phyloP scores from a whole-genome alignment of 2,888 invertebrate genomes.

The Cerastis rubricosa region DNA sequence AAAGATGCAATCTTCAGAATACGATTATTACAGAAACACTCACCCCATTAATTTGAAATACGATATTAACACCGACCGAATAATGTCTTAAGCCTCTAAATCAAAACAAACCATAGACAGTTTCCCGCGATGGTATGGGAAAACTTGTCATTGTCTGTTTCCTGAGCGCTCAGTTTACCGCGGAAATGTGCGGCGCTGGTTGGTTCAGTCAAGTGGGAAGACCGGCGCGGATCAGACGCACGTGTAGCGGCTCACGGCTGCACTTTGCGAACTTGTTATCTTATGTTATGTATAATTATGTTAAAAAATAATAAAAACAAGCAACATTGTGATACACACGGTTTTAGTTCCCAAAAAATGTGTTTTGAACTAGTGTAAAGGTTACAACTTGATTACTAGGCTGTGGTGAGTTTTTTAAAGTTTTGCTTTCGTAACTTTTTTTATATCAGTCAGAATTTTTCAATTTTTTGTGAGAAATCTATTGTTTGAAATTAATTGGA shows the following conservation, averaged over 20 bases:
- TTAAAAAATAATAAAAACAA: conserved; percentile 28
- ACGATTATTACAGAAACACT: background rate
- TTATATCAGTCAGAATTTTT: too few species aligned
- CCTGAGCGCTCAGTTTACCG: conserved; percentile 12
- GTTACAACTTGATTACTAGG: background rate
- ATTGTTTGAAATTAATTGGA: background rate
- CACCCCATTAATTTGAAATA: background rate
- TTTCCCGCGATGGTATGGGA: conserved; percentile 35
- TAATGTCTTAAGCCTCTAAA: background rate
- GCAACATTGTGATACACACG: conserved; percentile 19
- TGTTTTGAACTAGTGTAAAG: conserved; percentile 23
- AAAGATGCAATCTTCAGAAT: background rate
- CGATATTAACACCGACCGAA: background rate
- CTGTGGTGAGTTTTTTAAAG: conserved; percentile 37
- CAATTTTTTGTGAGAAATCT: background rate
- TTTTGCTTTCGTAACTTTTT: conserved; percentile 1
- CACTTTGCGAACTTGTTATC: conserved; percentile 26
- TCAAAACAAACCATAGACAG: conserved; percentile 7
- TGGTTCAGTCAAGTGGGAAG: conserved; percentile 39
- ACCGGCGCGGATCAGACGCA: conserved; percentile 32
- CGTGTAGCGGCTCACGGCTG: background rate
- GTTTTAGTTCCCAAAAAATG: conserved; percentile 19
- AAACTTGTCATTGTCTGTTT: conserved; percentile 40
- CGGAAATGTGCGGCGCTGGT: conserved; percentile 12
- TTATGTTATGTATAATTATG: conserved; percentile 49